Conservation (phyloP, 2,113 vertebrate species). For the Campylomormyrus tamandua region DNA sequence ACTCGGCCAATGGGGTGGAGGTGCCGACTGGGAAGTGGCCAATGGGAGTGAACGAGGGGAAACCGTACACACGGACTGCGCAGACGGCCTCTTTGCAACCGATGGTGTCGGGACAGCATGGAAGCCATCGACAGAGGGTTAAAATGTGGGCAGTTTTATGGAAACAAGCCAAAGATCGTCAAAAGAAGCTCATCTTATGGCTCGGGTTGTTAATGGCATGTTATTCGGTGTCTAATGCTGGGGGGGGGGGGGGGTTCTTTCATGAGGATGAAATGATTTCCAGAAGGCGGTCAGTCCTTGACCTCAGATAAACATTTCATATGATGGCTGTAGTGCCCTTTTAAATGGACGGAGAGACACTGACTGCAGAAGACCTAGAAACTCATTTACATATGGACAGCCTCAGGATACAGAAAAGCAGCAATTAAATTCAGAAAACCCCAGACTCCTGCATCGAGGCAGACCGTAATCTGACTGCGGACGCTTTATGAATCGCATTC, state of each 20-base stretch:
- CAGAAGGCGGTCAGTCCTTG: background rate
- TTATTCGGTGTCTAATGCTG: background rate
- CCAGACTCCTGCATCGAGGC: background rate
- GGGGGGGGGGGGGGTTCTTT: background rate
- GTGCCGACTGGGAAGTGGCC: background rate
- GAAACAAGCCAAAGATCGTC: background rate
- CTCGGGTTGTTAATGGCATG: background rate
- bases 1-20: constrained; percentile 1
- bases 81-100: background rate
- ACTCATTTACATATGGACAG: background rate
- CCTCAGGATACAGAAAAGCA: background rate
- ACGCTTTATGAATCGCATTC: background rate
- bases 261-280: background rate
- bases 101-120: background rate
- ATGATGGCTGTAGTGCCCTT: background rate
- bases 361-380: background rate
- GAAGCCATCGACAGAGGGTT: background rate
- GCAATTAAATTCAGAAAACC: background rate
- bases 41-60: background rate
- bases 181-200: background rate
- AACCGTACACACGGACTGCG: background rate
- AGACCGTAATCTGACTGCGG: background rate
- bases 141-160: background rate
- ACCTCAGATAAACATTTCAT: background rate
- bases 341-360: background rate